Percentiles rank a stretch among this genome's conserved stretches.
Conservation (phyloP, 2,888 invertebrate species). For the Caenorhabditis panamensis region DNA sequence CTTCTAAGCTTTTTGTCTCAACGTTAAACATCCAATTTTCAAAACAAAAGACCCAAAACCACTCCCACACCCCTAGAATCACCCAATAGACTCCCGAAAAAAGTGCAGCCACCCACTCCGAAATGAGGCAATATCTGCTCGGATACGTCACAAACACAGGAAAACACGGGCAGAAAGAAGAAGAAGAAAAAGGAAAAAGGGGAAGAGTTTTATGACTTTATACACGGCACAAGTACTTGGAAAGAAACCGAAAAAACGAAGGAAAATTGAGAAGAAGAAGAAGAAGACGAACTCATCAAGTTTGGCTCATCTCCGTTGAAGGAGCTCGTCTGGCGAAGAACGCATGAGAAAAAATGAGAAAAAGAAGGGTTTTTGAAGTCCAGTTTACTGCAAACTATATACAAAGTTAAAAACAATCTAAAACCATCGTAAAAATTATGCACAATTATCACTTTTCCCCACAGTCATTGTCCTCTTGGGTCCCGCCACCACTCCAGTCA, state of each 20-base stretch:
- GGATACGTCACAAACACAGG: background rate
- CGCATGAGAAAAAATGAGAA: background rate
- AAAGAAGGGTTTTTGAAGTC: background rate
- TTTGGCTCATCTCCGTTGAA: background rate
- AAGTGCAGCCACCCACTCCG: background rate
- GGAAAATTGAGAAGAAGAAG: background rate
- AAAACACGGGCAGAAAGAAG: background rate
- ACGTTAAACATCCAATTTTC: too few relatives aligned
- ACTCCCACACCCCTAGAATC: too few relatives aligned
- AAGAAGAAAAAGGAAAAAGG: background rate
- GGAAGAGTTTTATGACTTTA: constrained; percentile 10
- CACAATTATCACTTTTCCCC: background rate
- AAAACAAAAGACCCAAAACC: too few relatives aligned
- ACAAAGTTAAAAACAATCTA: background rate
- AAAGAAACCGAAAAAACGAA: background rate
- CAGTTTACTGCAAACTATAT: too few relatives aligned
- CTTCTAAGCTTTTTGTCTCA: too few relatives aligned
- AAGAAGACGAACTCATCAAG: too few relatives aligned
- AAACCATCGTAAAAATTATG: constrained; percentile 22
- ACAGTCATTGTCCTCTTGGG: background rate
- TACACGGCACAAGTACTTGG: background rate
- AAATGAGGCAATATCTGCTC: too few relatives aligned
- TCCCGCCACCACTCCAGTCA: constrained; percentile 14
- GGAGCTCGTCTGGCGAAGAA: too few relatives aligned
- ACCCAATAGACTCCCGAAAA: background rate